Conservation (phyloP, 2,888 invertebrate genomes). For the Calameuta pallipes region DNA sequence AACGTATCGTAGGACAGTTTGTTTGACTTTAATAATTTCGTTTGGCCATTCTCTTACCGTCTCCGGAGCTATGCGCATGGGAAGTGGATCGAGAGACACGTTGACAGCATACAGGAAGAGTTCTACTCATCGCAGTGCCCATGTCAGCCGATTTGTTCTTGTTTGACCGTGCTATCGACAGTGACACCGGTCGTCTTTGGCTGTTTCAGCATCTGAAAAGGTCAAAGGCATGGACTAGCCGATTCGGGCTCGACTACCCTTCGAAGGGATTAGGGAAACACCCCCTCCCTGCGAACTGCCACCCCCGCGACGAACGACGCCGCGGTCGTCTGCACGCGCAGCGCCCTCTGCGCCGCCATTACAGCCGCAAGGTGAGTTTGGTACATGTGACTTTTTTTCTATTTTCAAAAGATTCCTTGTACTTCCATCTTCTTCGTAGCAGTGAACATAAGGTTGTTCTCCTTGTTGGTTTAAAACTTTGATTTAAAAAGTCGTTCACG, state of each 20-base stretch:
- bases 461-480: too few species aligned
- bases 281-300: conserved; percentile 40
- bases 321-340: conserved; percentile 39
- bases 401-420: not conserved
- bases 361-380: conserved; percentile 64
- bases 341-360: conserved; percentile 54
- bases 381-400: not conserved
- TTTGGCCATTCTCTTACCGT: not conserved
- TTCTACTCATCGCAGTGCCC: conserved; percentile 25
- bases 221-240: conserved; percentile 58
- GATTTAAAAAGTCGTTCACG: not conserved
- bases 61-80: not conserved
- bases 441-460: too few species aligned
- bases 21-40: not conserved
- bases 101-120: conserved; percentile 24
- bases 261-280: conserved; percentile 54
- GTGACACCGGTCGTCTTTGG: conserved; percentile 45
- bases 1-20: not conserved
- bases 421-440: not conserved
- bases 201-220: conserved; percentile 58
- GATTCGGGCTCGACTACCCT: conserved; percentile 41
- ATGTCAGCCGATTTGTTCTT: conserved; percentile 15
- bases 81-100: conserved; percentile 29
- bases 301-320: conserved; percentile 33
- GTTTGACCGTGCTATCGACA: conserved; percentile 26